Base-by-base conservation (phyloP, 2,113 vertebrate species). In the Irena cyanogastra region DNA sequence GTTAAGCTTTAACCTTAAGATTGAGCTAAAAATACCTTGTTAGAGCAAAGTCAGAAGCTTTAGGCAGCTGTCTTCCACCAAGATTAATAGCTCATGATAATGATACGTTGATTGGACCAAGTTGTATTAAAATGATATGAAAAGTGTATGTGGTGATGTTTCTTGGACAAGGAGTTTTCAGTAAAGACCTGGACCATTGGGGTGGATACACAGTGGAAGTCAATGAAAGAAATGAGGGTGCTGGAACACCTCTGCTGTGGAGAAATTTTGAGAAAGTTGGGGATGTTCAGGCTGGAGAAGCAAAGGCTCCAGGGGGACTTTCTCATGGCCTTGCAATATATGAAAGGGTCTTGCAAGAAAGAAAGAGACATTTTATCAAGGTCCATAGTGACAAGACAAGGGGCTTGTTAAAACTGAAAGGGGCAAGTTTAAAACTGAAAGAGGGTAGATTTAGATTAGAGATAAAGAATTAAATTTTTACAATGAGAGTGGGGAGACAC, bases 401-500 rank as follows among this genome's bases (percentile, higher is more conserved):
- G 12, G 5, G 1, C 9, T 11, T 14, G 44, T 94, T 53, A 39
- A 74, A 84, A 78, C 28, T 42, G 14, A 69, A 47, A 47, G 21
- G 41, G 18, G 14, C n/a, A n/a, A 13, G 16, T 49, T 94, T 53
- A 39, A 74, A 84, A 78, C 28, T 42, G 14, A 69, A 47, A 47
- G 21, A 47, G 18, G 14, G 11, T 45, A 59, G 22, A 28, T 24
- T 57, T 53, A 53, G 3, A 24, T 11, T 66, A 23, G 31, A 63
- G 4, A 35, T 27, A 16, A 47, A 27, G 7, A n/a, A 42, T n/a
- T 53, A 41, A 39, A 15, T 47, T 31, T 60, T 68, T 35, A 17
- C 2, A 1, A 0, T 50, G 30, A 45, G 0, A 2, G 2, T n/a
- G 17, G 1, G 64, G 16, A 83, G 16, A 8, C 31, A 14, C 5